phyloP scores from a whole-genome alignment of 2,797 vertebrate species.

The Nothura maculosa region DNA sequence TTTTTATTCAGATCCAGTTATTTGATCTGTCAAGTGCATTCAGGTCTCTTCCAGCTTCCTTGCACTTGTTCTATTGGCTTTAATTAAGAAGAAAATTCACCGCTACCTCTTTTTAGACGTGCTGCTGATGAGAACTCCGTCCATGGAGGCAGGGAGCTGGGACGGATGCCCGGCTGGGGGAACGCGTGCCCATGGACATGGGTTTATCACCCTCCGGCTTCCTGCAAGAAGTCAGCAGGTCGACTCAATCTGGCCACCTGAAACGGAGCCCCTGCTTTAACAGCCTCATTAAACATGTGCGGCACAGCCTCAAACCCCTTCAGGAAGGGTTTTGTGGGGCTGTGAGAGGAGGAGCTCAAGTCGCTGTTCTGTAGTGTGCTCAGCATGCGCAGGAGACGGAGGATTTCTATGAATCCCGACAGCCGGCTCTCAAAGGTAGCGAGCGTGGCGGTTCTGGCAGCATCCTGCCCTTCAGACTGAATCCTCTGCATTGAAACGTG shows the following conservation, averaged over 20 bases:
- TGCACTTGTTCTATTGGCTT: neutral
- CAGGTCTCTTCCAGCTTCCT: neutral
- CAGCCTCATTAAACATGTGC: neutral
- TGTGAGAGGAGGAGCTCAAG: neutral
- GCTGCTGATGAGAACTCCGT: neutral
- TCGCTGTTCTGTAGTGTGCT: neutral
- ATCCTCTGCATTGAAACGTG: rapidly evolving
- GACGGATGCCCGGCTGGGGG: rapidly evolving
- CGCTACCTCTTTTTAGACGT: neutral
- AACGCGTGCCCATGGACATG: neutral
- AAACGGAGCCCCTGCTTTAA: neutral
- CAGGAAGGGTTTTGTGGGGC: neutral
- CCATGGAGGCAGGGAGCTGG: neutral
- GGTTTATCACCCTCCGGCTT: neutral
- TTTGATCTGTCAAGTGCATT: neutral
- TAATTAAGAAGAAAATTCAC: neutral
- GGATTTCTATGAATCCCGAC: neutral
- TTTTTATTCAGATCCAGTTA: neutral
- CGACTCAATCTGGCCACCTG: no score
- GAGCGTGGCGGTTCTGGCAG: neutral
- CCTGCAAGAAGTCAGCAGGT: no score
- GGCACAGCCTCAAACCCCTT: neutral
- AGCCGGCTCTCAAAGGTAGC: neutral
- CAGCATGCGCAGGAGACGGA: neutral
- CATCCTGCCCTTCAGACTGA: neutral